Conservation (phyloP, 2,797 vertebrate genomes). For the Macropus fuliginosus region DNA sequence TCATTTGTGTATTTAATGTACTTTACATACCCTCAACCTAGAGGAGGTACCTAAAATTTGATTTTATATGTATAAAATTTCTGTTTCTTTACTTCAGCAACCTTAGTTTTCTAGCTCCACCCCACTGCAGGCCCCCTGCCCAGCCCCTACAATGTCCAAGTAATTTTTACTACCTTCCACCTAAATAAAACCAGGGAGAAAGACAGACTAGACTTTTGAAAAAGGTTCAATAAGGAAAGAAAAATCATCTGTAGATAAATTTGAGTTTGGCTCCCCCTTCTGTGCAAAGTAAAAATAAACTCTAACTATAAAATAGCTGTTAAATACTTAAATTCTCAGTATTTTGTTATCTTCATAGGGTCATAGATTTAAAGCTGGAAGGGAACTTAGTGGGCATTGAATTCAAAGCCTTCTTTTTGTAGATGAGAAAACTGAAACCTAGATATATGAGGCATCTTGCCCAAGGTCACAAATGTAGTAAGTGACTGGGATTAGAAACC, state of each 20-base stretch:
- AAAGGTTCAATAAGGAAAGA: not conserved
- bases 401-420: not conserved
- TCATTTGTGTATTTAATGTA: not conserved
- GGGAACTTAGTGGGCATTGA: not conserved
- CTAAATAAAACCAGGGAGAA: not conserved
- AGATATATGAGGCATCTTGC: not conserved
- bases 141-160: not conserved
- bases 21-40: not conserved
- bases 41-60: constrained; percentile 8
- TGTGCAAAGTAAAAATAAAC: constrained; percentile 83
- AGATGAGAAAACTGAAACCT: not conserved
- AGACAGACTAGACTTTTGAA: not conserved
- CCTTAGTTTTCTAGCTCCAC: not conserved
- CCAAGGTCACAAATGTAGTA: not conserved
- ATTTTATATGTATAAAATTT: constrained; percentile 28
- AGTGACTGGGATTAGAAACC: not conserved
- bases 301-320: constrained; percentile 47
- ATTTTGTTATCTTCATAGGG: not conserved
- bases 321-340: not conserved
- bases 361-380: not conserved
- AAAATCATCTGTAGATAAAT: constrained; percentile 76
- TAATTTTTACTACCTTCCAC: not conserved
- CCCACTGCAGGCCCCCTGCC: not conserved
- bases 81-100: not conserved
- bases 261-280: constrained; percentile 87